Conservation (phyloP, 1,140 invertebrate species). For the Drosophila arizonae region DNA sequence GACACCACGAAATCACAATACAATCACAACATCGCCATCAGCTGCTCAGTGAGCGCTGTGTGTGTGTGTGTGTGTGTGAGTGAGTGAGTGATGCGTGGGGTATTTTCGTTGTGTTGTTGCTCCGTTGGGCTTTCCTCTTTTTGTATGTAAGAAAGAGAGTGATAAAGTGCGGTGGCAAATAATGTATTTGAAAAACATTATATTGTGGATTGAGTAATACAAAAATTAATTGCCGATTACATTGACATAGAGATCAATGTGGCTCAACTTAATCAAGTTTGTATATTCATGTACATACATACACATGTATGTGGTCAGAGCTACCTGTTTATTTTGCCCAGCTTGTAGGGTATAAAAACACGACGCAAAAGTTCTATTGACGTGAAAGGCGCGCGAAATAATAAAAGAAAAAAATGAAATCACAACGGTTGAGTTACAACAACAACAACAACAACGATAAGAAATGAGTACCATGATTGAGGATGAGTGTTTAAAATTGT, state of each 20-base stretch:
- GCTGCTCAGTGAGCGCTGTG: constrained; percentile 2
- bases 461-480: constrained; percentile 40
- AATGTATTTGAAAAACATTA: too few relatives aligned
- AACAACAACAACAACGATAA: constrained; percentile 13
- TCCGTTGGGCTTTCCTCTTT: constrained; percentile 17
- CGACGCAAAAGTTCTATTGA: constrained; percentile 60
- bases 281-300: too few relatives aligned
- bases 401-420: background rate
- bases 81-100: constrained; percentile 12
- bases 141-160: background rate
- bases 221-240: too few relatives aligned
- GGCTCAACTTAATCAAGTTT: too few relatives aligned
- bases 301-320: too few relatives aligned
- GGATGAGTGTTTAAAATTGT: constrained; percentile 13
- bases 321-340: too few relatives aligned
- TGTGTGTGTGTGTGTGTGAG: constrained; percentile 6
- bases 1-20: constrained; percentile 7
- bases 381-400: constrained; percentile 26
- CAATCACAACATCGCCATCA: constrained; percentile 17
- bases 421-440: constrained; percentile 31
- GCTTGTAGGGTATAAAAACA: constrained; percentile 19
- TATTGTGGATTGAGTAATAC: too few relatives aligned
- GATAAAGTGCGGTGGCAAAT: too few relatives aligned
- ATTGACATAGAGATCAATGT: too few relatives aligned
- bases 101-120: constrained; percentile 9